Percentiles rank a stretch among this genome's conserved stretches.
Evolutionary conservation across 2,888 invertebrate species (phyloP).

Genomic region (Acrocyrtus sp.): DNA sequence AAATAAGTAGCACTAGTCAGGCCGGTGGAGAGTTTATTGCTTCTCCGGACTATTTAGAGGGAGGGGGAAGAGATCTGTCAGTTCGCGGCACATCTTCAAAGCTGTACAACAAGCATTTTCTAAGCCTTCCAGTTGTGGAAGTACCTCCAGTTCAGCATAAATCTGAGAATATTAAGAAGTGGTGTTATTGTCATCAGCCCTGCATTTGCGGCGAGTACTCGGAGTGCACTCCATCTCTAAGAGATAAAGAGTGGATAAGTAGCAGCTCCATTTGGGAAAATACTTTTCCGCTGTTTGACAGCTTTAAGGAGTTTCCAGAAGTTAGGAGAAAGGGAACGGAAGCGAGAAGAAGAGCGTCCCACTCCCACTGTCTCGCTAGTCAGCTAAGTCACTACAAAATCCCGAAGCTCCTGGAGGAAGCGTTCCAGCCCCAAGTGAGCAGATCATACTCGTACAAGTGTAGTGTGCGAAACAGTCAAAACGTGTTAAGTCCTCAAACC

Average conservation of each 20-base stretch:
- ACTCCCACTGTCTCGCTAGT: not conserved
- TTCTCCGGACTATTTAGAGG: too few relatives aligned
- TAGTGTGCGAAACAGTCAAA: slow-evolving; percentile 44
- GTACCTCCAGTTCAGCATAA: too few relatives aligned
- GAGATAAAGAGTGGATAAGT: not conserved
- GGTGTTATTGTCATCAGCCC: too few relatives aligned
- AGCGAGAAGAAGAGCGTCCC: slow-evolving; percentile 1
- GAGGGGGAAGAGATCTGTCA: too few relatives aligned
- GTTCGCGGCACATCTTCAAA: slow-evolving; percentile 49
- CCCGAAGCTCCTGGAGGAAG: slow-evolving; percentile 46
- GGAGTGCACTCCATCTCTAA: too few relatives aligned
- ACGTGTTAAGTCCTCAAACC: slow-evolving; percentile 48
- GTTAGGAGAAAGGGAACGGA: slow-evolving; percentile 19
- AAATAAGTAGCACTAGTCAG: too few relatives aligned
- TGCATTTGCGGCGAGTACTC: too few relatives aligned
- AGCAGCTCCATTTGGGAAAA: too few relatives aligned
- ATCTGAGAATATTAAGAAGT: too few relatives aligned
- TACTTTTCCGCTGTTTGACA: too few relatives aligned
- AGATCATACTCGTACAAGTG: slow-evolving; percentile 57
- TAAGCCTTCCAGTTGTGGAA: slow-evolving; percentile 33
- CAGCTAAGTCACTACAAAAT: slow-evolving; percentile 32
- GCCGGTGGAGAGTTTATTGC: too few relatives aligned
- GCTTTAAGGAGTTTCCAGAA: slow-evolving; percentile 42
- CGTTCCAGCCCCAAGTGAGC: slow-evolving; percentile 47
- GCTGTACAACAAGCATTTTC: slow-evolving; percentile 44